Percentiles rank a stretch among this genome's conserved stretches.
These are phyloP conservation scores for Chrysochloris asiatica DNA, from an alignment of 2,113 vertebrate genomes.

Conservation along the genomic window DNA sequence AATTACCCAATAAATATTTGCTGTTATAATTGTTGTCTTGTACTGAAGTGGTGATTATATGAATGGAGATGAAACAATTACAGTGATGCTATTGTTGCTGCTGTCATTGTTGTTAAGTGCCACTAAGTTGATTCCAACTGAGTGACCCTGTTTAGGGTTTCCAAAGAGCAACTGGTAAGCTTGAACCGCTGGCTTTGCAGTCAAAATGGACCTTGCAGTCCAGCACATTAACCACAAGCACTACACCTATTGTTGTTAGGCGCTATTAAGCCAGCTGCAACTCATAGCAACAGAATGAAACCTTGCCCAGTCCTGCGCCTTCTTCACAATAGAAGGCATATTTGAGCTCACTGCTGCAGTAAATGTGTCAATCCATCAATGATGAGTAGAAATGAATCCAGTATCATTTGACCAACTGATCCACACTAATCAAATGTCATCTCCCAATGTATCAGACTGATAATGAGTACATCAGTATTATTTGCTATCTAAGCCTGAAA, in stretches of 20 bases:
- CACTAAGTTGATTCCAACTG: too few species aligned
- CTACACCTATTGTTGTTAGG: too few species aligned
- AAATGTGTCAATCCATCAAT: background rate
- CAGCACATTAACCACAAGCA: too few species aligned
- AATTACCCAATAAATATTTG: background rate
- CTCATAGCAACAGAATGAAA: background rate
- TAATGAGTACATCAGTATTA: background rate
- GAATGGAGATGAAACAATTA: slow-evolving; percentile 25
- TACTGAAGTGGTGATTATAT: background rate
- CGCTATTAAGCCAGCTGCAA: background rate
- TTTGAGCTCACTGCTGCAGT: background rate
- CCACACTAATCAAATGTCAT: too few species aligned
- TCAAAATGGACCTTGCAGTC: too few species aligned
- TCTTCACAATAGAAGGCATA: background rate
- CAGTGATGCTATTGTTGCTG: background rate
- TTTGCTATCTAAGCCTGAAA: background rate
- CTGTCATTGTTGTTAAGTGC: too few species aligned
- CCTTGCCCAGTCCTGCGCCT: background rate
- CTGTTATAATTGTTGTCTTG: background rate
- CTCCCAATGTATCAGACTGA: background rate
- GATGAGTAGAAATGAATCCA: too few species aligned
- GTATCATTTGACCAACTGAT: too few species aligned
- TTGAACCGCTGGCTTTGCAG: too few species aligned
- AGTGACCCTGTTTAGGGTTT: too few species aligned
- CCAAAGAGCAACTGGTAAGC: too few species aligned